Evolutionary conservation across 1,140 invertebrate genomes (phyloP).

Genomic region (Dendrolimus kikuchii): DNA sequence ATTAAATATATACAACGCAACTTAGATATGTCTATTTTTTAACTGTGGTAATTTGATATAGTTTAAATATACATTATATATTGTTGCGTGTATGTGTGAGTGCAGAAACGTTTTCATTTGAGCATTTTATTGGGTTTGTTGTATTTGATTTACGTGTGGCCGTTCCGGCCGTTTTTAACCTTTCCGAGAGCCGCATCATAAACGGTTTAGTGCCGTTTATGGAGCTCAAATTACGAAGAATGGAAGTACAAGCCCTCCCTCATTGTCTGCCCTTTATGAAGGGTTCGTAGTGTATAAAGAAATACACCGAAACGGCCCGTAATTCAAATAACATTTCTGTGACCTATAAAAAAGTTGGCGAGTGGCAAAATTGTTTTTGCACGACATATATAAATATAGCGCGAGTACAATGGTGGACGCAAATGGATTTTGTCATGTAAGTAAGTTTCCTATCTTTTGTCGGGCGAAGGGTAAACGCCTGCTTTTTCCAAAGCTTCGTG

Average conservation of each 20-base stretch:
- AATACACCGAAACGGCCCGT: slow-evolving; percentile 48
- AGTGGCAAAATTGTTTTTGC: slow-evolving; percentile 33
- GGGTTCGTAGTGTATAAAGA: slow-evolving; percentile 48
- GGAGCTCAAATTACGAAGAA: slow-evolving; percentile 50
- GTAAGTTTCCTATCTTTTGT: slow-evolving; percentile 20
- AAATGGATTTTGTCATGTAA: slow-evolving; percentile 18
- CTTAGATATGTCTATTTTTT: no score
- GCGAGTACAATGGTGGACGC: slow-evolving; percentile 10
- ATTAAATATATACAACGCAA: no score
- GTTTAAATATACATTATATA: no score
- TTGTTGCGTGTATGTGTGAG: no score
- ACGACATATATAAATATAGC: slow-evolving; percentile 14
- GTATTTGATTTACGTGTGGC: slow-evolving; percentile 33
- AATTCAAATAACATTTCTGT: slow-evolving; percentile 57
- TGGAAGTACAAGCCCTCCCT: slow-evolving; percentile 42
- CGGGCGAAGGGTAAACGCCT: slow-evolving; percentile 15
- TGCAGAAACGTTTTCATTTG: slow-evolving; percentile 25
- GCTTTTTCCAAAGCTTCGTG: slow-evolving; percentile 12
- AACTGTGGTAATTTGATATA: no score
- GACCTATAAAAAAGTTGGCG: slow-evolving; percentile 46
- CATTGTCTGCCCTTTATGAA: slow-evolving; percentile 54
- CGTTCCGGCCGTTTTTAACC: slow-evolving; percentile 42
- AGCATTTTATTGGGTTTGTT: slow-evolving; percentile 28
- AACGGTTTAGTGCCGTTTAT: slow-evolving; percentile 54
- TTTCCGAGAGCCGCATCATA: slow-evolving; percentile 53